Evolutionary conservation across 2,797 vertebrate genomes (phyloP).

Genomic region (Paguma larvata): DNA sequence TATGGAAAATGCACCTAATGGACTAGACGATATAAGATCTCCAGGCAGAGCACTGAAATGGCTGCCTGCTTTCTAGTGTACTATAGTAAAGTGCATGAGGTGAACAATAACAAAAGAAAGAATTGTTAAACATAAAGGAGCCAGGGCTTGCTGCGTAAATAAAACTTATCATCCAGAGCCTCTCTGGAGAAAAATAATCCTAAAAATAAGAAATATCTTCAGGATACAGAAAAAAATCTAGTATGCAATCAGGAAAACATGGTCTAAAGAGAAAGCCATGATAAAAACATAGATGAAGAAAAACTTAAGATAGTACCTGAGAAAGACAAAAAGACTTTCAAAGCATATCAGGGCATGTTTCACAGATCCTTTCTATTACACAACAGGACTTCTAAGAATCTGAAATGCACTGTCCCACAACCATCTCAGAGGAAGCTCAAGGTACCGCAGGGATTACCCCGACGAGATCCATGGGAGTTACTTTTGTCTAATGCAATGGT

Average conservation of each 20-base stretch:
- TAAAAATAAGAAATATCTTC: conserved; percentile 33
- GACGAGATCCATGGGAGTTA: neutral
- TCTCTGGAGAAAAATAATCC: neutral
- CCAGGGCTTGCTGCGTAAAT: neutral
- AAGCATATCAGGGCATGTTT: neutral
- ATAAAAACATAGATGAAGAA: neutral
- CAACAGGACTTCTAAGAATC: neutral
- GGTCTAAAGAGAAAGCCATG: neutral
- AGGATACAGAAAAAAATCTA: conserved; percentile 1
- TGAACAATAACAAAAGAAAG: neutral
- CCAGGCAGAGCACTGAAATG: neutral
- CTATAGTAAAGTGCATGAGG: neutral
- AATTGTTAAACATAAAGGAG: neutral
- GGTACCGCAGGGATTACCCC: neutral
- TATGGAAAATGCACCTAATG: neutral
- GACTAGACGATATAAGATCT: neutral
- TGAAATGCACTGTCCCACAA: neutral
- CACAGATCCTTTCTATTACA: neutral
- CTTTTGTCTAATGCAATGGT: neutral
- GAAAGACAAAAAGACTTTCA: neutral
- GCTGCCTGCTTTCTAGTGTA: neutral
- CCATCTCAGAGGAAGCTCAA: neutral
- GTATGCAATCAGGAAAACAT: neutral
- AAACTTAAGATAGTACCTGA: neutral
- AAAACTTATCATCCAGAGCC: neutral